Evolutionary conservation across 2,888 invertebrate species (phyloP).

Genomic region (Caenorhabditis sp.): DNA sequence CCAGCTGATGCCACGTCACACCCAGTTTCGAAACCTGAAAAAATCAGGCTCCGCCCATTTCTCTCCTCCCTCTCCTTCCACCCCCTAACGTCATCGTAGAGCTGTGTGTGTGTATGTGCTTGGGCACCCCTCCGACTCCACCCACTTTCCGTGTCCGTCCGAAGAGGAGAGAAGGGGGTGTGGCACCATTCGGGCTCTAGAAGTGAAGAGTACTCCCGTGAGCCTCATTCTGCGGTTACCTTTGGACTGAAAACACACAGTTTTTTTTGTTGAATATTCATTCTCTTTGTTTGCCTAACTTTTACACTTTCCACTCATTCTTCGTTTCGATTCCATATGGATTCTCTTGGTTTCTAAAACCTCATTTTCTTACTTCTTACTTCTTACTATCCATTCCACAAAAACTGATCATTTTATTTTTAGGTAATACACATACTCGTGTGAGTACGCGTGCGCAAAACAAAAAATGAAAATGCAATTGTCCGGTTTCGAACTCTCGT

Average conservation of each 20-base stretch:
- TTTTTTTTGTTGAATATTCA: slow-evolving; percentile 9
- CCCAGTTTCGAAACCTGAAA: slow-evolving; percentile 28
- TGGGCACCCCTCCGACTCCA: slow-evolving; percentile 5
- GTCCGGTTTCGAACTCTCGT: slow-evolving; percentile 57
- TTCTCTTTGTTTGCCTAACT: slow-evolving; percentile 23
- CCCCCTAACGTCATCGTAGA: slow-evolving; percentile 33
- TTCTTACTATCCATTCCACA: not conserved
- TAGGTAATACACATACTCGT: slow-evolving; percentile 46
- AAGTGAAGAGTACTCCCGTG: slow-evolving; percentile 32
- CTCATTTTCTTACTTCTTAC: not conserved
- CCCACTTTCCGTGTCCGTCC: slow-evolving; percentile 18
- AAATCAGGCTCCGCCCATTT: slow-evolving; percentile 25
- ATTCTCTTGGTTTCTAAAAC: not conserved
- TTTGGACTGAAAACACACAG: slow-evolving; percentile 19
- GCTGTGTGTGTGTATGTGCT: slow-evolving; percentile 29
- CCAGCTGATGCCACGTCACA: slow-evolving; percentile 41
- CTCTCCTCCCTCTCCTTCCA: slow-evolving; percentile 24
- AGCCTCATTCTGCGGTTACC: slow-evolving; percentile 29
- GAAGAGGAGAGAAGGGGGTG: slow-evolving; percentile 4
- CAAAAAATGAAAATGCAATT: slow-evolving; percentile 52
- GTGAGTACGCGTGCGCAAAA: not conserved
- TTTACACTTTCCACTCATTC: not conserved
- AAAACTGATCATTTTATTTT: not conserved
- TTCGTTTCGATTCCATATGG: not conserved
- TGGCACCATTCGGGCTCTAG: slow-evolving; percentile 29